Evolutionary conservation across 2,888 invertebrate species (phyloP).

Genomic region (Eristalis pertinax): DNA sequence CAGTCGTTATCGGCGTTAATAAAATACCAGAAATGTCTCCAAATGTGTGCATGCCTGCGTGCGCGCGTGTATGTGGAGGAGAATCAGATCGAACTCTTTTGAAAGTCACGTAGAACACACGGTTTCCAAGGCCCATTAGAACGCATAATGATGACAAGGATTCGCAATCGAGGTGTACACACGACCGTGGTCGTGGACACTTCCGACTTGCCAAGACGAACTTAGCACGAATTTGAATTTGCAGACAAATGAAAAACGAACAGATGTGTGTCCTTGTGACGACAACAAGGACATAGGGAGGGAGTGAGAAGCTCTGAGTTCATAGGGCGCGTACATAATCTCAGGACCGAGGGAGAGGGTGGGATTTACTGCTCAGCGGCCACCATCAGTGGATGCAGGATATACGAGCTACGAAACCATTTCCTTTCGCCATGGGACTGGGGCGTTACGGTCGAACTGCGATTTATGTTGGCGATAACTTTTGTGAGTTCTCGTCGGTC

Average conservation of each 20-base stretch:
- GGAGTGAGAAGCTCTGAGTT: neutral
- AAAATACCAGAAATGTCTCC: slow-evolving; percentile 30
- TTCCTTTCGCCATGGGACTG: neutral
- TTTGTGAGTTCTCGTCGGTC: slow-evolving; percentile 4
- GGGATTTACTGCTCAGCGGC: neutral
- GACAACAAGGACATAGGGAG: neutral
- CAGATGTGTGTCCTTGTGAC: neutral
- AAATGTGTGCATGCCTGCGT: neutral
- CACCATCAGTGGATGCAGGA: neutral
- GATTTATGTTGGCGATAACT: slow-evolving; percentile 34
- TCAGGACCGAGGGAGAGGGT: neutral
- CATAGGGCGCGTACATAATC: neutral
- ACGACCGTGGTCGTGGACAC: neutral
- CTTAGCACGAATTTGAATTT: neutral
- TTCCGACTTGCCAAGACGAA: neutral
- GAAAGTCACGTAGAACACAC: neutral
- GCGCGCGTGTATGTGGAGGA: neutral
- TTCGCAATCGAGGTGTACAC: neutral
- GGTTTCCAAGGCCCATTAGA: neutral
- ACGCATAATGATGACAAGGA: neutral
- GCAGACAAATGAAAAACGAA: neutral
- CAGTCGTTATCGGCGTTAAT: slow-evolving; percentile 29
- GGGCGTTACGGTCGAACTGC: slow-evolving; percentile 1
- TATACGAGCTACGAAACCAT: slow-evolving; percentile 10
- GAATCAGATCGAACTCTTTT: neutral